These are phyloP conservation scores for Suillia variegata DNA, from an alignment of 2,888 invertebrate species.

Conservation along the genomic window DNA sequence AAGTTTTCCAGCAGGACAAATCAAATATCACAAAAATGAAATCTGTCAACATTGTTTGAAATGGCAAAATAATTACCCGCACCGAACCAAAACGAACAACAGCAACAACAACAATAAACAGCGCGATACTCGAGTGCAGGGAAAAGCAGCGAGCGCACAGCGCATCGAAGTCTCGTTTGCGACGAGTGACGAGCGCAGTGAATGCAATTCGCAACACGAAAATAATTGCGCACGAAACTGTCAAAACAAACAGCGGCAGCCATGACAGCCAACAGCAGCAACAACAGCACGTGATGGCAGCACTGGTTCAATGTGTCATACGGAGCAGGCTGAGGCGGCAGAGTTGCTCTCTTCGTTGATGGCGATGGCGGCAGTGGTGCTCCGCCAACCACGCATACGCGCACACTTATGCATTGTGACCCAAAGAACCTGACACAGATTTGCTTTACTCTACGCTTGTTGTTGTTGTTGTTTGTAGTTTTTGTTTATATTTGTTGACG, in stretches of 20 bases:
- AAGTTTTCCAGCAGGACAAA: no score
- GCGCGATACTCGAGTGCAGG: no score
- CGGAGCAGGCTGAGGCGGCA: no score
- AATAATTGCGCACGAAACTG: background rate
- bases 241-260: background rate
- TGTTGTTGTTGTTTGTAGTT: background rate
- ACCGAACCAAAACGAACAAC: no score
- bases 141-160: no score
- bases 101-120: no score
- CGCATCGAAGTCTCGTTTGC: background rate
- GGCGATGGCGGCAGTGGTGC: background rate
- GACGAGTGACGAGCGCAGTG: no score
- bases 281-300: background rate
- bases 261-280: background rate
- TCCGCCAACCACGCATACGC: constrained; percentile 1
- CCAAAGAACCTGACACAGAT: constrained; percentile 11
- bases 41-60: background rate
- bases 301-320: constrained; percentile 10
- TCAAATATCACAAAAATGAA: no score
- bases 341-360: background rate
- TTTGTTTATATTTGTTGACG: background rate
- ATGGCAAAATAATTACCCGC: background rate
- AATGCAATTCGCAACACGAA: background rate
- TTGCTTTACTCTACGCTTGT: background rate
- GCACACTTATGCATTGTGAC: background rate